These are phyloP conservation scores for Stictonetta naevosa DNA, from an alignment of 2,113 vertebrate species.

Conservation along the genomic window DNA sequence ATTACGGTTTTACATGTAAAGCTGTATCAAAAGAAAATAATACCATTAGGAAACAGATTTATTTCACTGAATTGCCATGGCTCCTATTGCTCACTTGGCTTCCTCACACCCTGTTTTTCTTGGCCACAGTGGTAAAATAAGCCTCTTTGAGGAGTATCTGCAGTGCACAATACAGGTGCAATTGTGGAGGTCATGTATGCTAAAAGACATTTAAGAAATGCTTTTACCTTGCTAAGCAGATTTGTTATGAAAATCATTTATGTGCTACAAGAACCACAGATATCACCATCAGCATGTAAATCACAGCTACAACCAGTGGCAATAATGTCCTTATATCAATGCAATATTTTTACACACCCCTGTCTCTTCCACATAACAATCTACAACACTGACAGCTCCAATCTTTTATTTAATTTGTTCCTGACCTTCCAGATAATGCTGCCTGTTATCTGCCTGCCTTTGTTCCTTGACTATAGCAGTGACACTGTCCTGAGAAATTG, in stretches of 20 bases:
- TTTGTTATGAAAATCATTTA: not conserved
- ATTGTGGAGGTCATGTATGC: too few species aligned
- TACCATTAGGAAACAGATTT: not conserved
- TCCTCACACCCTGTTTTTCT: not conserved
- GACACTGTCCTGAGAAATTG: not conserved
- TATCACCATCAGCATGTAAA: not conserved
- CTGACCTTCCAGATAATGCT: slow-evolving; percentile 14
- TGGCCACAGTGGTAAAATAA: not conserved
- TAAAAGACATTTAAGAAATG: not conserved
- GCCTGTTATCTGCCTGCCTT: not conserved
- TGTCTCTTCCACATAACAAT: not conserved
- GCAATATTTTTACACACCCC: not conserved
- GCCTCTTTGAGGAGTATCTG: not conserved
- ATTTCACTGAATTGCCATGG: fast-evolving
- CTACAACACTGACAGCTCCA: not conserved
- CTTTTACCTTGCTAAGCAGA: not conserved
- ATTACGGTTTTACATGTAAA: not conserved
- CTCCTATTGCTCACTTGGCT: not conserved
- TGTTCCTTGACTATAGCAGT: not conserved
- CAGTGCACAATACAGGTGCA: not conserved
- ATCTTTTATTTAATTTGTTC: slow-evolving; percentile 33
- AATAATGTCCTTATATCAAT: not conserved
- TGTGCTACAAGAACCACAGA: not conserved
- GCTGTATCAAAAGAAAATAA: not conserved
- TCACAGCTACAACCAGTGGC: not conserved